Conservation (phyloP, 2,797 vertebrate genomes). For the Xyrichtys novacula region DNA sequence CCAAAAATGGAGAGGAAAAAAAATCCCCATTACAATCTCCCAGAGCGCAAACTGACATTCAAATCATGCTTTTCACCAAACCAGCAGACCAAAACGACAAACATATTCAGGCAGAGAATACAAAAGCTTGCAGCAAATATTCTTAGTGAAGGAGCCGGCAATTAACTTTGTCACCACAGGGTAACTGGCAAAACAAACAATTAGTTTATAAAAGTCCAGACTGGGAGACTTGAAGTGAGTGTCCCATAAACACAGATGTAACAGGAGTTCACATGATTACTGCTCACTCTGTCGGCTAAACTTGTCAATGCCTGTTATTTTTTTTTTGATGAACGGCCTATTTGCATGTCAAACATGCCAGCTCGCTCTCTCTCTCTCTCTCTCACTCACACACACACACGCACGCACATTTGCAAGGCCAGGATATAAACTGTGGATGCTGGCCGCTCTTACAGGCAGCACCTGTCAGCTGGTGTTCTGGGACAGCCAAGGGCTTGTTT, state of each 20-base stretch:
- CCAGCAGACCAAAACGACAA: neutral
- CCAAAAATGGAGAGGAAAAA: neutral
- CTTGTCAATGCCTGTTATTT: conserved; percentile 3
- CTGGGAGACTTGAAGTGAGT: neutral
- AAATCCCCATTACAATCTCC: neutral
- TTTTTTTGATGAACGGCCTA: conserved; percentile 14
- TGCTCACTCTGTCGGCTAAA: neutral
- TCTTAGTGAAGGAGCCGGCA: conserved; percentile 1
- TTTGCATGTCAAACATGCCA: conserved; percentile 34
- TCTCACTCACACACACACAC: conserved; percentile 8
- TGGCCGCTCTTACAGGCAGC: conserved; percentile 75
- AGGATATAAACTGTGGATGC: conserved; percentile 67
- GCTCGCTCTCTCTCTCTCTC: neutral
- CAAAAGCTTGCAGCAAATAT: neutral
- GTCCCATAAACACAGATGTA: neutral
- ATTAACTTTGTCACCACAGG: neutral
- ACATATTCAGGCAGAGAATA: neutral
- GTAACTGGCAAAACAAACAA: neutral
- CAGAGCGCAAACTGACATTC: neutral
- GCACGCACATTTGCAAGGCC: conserved; percentile 16
- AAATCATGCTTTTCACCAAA: neutral
- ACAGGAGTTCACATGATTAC: neutral
- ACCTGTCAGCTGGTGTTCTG: conserved; percentile 82
- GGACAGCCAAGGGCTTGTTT: conserved; percentile 78
- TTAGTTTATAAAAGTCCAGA: neutral